phyloP scores from a whole-genome alignment of 92 coral and sea anemone species.

The Blastomussa wellsi region DNA sequence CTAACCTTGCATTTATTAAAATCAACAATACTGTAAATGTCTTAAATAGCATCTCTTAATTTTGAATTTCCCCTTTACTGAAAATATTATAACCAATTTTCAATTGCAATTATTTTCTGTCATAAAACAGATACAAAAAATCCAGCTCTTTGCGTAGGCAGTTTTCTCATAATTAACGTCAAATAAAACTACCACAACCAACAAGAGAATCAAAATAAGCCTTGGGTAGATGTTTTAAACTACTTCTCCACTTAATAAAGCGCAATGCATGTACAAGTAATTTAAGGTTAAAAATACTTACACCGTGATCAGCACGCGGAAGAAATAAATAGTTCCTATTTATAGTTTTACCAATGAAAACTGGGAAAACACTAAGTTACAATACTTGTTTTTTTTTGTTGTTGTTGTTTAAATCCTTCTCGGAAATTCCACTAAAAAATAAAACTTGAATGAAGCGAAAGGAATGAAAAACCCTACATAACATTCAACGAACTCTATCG shows the following conservation, averaged over 20 bases:
- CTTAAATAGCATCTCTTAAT: too few species aligned
- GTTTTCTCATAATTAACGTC: not conserved
- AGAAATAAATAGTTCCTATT: not conserved
- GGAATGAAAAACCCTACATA: not conserved
- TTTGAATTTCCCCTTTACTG: too few species aligned
- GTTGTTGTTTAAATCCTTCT: not conserved
- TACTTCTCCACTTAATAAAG: not conserved
- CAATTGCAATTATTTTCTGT: too few species aligned
- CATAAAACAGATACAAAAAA: too few species aligned
- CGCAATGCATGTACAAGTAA: not conserved
- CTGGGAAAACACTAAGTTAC: not conserved
- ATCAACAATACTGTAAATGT: too few species aligned
- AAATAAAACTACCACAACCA: not conserved
- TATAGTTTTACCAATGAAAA: not conserved
- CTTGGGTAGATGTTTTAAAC: not conserved
- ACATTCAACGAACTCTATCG: not conserved
- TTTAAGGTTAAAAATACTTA: not conserved
- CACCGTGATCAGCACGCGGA: not conserved
- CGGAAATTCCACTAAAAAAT: not conserved
- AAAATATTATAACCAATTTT: too few species aligned
- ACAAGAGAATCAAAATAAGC: not conserved
- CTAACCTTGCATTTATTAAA: too few species aligned
- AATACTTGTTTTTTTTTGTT: not conserved
- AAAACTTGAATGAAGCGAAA: not conserved
- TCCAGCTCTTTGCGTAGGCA: not conserved